Conservation (phyloP, 2,888 invertebrate species). For the Agrochola lota region DNA sequence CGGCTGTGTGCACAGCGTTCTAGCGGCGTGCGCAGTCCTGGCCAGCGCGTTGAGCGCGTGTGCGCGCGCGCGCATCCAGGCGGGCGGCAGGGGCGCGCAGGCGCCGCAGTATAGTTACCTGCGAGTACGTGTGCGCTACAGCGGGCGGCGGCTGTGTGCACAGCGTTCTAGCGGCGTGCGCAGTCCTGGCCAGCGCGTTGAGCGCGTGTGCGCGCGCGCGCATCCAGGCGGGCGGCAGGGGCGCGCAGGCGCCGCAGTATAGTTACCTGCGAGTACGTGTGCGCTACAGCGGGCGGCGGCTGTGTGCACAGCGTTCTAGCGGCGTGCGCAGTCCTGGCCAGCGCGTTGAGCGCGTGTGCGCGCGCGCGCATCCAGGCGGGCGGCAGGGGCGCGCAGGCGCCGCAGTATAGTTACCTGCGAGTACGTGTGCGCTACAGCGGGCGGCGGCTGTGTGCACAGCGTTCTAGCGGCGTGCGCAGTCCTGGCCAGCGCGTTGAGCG, state of each 20-base stretch:
- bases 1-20: conserved; percentile 96
- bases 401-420: no score
- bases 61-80: conserved; percentile 92
- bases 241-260: conserved; percentile 86
- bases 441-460: conserved; percentile 97
- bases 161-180: conserved; percentile 92
- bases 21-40: conserved; percentile 90
- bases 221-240: conserved; percentile 95
- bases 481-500: conserved; percentile 85
- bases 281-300: conserved; percentile 98
- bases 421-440: conserved; percentile 94
- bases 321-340: conserved; percentile 84
- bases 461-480: conserved; percentile 92
- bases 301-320: conserved; percentile 95
- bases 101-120: no score
- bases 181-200: conserved; percentile 74
- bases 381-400: conserved; percentile 93
- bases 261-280: no score
- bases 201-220: conserved; percentile 94
- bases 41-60: conserved; percentile 90
- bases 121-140: conserved; percentile 93
- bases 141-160: conserved; percentile 98
- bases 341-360: conserved; percentile 91
- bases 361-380: conserved; percentile 94
- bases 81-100: conserved; percentile 96